Evolutionary conservation across 2,888 invertebrate genomes (phyloP).

Genomic region (Melieria picta): DNA sequence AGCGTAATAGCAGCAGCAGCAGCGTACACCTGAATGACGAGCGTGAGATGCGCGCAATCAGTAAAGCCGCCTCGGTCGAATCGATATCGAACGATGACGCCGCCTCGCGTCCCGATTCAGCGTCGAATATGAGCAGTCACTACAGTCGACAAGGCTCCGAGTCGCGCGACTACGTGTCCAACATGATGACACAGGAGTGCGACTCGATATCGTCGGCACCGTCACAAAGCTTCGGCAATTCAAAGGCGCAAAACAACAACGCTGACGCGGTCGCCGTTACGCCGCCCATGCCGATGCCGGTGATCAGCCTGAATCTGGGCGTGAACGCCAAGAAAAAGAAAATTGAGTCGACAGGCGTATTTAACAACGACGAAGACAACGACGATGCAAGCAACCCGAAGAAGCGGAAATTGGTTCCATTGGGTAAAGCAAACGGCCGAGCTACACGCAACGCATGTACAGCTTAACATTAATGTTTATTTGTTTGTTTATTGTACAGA

Average conservation of each 20-base stretch:
- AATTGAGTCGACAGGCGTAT: constrained; percentile 84
- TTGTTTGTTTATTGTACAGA: constrained; percentile 45
- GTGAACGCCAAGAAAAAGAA: constrained; percentile 71
- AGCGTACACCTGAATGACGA: constrained; percentile 30
- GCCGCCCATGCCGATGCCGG: constrained; percentile 61
- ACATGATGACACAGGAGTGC: constrained; percentile 56
- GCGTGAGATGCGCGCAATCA: constrained; percentile 15
- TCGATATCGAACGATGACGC: constrained; percentile 65
- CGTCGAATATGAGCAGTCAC: constrained; percentile 68
- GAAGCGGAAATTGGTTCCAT: constrained; percentile 82
- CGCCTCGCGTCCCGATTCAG: constrained; percentile 80
- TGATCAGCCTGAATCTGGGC: constrained; percentile 66
- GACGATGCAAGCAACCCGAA: constrained; percentile 70
- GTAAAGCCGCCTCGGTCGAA: constrained; percentile 50
- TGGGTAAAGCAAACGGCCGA: constrained; percentile 67
- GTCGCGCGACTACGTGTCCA: constrained; percentile 54
- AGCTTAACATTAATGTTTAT: not conserved
- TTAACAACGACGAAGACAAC: constrained; percentile 84
- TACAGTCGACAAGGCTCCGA: constrained; percentile 59
- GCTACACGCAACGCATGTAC: not conserved
- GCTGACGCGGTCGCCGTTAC: constrained; percentile 50
- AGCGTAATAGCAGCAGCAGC: constrained; percentile 4
- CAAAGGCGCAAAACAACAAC: constrained; percentile 49
- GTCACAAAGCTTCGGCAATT: constrained; percentile 48
- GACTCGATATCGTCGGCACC: constrained; percentile 67